Percentiles rank a stretch among this genome's conserved stretches.
Conservation (phyloP, 1,140 invertebrate genomes). For the Eueides isabella region DNA sequence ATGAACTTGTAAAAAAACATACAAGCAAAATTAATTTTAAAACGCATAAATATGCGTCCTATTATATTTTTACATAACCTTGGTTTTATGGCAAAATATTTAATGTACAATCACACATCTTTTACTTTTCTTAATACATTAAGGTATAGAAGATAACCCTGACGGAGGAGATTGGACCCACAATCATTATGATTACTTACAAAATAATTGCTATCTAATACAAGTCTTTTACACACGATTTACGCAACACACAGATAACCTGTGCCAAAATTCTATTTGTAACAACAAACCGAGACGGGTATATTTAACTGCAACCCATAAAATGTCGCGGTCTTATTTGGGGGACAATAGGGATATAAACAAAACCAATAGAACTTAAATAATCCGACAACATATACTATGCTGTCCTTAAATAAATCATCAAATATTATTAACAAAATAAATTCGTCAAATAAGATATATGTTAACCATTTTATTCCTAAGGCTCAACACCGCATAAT, state of each 20-base stretch:
- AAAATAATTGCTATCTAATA: slow-evolving; percentile 70
- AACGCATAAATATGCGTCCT: no score
- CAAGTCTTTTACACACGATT: slow-evolving; percentile 76
- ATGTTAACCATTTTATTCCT: neutral
- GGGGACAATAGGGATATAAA: slow-evolving; percentile 47
- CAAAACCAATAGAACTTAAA: slow-evolving; percentile 25
- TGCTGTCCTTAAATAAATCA: neutral
- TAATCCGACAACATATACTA: neutral
- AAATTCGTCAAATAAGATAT: neutral
- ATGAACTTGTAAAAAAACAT: no score
- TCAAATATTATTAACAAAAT: neutral
- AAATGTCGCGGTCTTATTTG: slow-evolving; percentile 68
- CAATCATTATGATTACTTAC: slow-evolving; percentile 6
- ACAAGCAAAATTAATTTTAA: no score
- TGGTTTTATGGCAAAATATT: no score
- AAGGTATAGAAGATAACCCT: no score
- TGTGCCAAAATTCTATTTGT: slow-evolving; percentile 82
- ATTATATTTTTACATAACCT: no score
- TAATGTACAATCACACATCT: no score
- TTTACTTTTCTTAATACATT: no score
- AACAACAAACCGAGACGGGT: slow-evolving; percentile 79
- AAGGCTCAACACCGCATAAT: neutral
- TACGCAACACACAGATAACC: slow-evolving; percentile 76
- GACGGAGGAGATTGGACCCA: slow-evolving; percentile 41
- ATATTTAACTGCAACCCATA: slow-evolving; percentile 81